Evolutionary conservation across 2,888 invertebrate species (phyloP).

Genomic region (Nymphalis polychloros): DNA sequence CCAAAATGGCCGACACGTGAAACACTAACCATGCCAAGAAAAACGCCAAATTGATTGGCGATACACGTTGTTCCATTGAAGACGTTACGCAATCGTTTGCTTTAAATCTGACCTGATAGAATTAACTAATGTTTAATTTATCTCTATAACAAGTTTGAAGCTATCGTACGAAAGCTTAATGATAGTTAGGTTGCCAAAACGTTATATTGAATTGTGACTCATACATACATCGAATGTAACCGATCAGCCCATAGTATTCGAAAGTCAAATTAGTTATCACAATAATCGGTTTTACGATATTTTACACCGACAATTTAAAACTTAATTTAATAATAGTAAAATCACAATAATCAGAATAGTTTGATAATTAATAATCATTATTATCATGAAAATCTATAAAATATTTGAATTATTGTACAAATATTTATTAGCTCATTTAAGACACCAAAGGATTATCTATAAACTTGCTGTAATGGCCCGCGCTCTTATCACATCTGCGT

Average conservation of each 20-base stretch:
- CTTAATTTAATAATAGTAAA: background rate
- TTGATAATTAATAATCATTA: background rate
- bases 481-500: too few relatives aligned
- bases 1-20: conserved; percentile 50
- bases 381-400: too few relatives aligned
- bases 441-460: too few relatives aligned
- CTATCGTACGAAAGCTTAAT: background rate
- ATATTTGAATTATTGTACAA: too few relatives aligned
- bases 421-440: too few relatives aligned
- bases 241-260: conserved; percentile 11
- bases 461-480: too few relatives aligned
- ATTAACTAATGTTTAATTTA: background rate
- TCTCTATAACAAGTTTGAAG: background rate
- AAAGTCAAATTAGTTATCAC: background rate
- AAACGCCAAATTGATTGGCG: conserved; percentile 41
- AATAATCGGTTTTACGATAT: background rate
- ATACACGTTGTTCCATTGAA: conserved; percentile 33
- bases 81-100: conserved; percentile 1
- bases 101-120: too few relatives aligned
- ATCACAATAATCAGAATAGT: background rate
- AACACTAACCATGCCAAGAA: conserved; percentile 38
- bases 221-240: conserved; percentile 15
- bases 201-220: conserved; percentile 17
- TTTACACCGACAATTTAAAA: background rate
- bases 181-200: background rate